Conservation (phyloP, 2,888 invertebrate genomes). For the Disparrhopalites patrizii region DNA sequence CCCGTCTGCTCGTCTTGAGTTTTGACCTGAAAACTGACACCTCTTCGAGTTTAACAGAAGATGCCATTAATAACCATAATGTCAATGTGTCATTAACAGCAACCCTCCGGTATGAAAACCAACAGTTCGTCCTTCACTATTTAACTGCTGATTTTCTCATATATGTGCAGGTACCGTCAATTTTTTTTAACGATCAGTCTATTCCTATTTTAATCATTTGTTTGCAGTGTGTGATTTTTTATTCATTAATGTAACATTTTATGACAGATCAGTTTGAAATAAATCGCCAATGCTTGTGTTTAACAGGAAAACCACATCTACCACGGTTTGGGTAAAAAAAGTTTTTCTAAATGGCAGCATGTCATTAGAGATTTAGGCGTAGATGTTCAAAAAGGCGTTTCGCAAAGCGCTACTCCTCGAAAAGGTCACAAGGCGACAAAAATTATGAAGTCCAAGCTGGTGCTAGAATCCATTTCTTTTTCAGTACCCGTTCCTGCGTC, state of each 20-base stretch:
- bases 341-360: slow-evolving; percentile 61
- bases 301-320: slow-evolving; percentile 64
- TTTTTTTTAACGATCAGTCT: background rate
- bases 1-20: slow-evolving; percentile 37
- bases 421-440: slow-evolving; percentile 17
- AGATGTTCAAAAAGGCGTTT: slow-evolving; percentile 85
- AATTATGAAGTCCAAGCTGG: slow-evolving; percentile 42
- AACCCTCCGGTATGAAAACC: slow-evolving; percentile 40
- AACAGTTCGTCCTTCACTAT: slow-evolving; percentile 41
- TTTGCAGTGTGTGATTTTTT: background rate
- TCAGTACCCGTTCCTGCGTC: background rate
- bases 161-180: slow-evolving; percentile 36
- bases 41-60: background rate
- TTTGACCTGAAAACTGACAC: slow-evolving; percentile 41
- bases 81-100: slow-evolving; percentile 38
- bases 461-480: slow-evolving; percentile 34
- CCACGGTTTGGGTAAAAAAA: slow-evolving; percentile 69
- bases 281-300: no score
- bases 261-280: slow-evolving; percentile 4
- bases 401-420: slow-evolving; percentile 21
- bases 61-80: background rate
- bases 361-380: slow-evolving; percentile 82
- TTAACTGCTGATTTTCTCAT: slow-evolving; percentile 42
- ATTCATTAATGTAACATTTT: background rate
- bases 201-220: no score